Base-by-base conservation (phyloP, 2,888 invertebrate species). In the Sipha maydis region DNA sequence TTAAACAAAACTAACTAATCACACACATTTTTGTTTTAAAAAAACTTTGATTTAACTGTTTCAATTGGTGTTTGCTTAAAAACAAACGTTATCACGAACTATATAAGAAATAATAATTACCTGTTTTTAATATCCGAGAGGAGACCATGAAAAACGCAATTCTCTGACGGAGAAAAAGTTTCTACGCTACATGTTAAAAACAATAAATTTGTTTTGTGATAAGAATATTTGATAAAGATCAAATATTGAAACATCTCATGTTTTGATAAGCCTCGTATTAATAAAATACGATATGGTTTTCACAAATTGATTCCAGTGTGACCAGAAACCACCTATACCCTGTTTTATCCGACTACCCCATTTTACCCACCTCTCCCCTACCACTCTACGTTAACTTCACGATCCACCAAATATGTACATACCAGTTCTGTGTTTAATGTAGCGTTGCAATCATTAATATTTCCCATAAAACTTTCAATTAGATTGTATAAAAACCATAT, bases 171-270 rank as follows among this genome's bases (percentile, higher is more conserved):
- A 5, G n/a, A 71, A 71, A 71, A 28, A 28, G 71, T 71, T 71
- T 71, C 71, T 71, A 71, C 25, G 25, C 71, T 71, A 71, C 9
- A 71, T 71, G 28, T 71, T 28, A 71, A 71, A 71, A 71, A 71
- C 71, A 21, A 71, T 71, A 71, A 71, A 71, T 71, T 71, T 71
- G 71, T 71, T 28, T 71, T 71, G 71, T 71, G 71, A 71, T 71
- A 71, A 71, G 71, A 71, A 71, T 28, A 71, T 71, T 71, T 71
- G 71, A 71, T 71, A 71, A 71, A 71, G 28, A 28, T 8, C 71
- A 71, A 71, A 71, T 11, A 71, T 71, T 71, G 3, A 71, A 71
- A 71, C 71, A 71, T 71, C 71, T 8, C 71, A 71, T 71, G 71
- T 28, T 28, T 71, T 71, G 14, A 71, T 71, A 71, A 71, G 71